Evolutionary conservation across 2,888 invertebrate species (phyloP).

Genomic region (Ctena decussata): DNA sequence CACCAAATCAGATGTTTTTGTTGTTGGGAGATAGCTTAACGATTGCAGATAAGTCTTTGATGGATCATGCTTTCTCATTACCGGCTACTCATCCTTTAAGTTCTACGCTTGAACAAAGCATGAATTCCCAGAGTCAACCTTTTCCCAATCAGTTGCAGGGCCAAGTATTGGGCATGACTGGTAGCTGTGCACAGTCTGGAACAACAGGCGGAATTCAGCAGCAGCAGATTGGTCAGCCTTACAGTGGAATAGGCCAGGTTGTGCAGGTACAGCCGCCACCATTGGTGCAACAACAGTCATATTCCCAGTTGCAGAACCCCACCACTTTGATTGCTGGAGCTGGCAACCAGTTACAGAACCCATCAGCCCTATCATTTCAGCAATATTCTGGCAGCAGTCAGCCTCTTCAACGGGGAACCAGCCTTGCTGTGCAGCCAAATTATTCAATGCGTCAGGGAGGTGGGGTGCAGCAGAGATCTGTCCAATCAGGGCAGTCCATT

Average conservation of each 20-base stretch:
- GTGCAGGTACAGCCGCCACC: neutral
- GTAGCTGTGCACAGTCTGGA: neutral
- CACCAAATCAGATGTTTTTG: neutral
- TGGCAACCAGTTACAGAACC: neutral
- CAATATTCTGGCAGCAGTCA: neutral
- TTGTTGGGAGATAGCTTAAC: neutral
- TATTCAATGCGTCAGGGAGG: neutral
- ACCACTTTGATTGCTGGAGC: neutral
- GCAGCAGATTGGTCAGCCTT: neutral
- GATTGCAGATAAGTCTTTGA: neutral
- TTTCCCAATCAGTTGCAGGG: neutral
- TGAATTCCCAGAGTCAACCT: neutral
- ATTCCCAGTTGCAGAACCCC: neutral
- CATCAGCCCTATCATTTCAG: neutral
- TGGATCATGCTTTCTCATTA: neutral
- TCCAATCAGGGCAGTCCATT: neutral
- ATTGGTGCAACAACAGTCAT: neutral
- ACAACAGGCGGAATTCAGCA: neutral
- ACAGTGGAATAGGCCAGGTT: neutral
- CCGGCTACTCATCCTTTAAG: too few relatives aligned
- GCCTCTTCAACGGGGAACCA: neutral
- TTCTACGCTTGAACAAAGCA: too few relatives aligned
- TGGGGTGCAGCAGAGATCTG: neutral
- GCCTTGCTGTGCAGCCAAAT: neutral
- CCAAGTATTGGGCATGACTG: neutral